Conservation (phyloP, 2,113 vertebrate species). For the Mesocricetus auratus region DNA sequence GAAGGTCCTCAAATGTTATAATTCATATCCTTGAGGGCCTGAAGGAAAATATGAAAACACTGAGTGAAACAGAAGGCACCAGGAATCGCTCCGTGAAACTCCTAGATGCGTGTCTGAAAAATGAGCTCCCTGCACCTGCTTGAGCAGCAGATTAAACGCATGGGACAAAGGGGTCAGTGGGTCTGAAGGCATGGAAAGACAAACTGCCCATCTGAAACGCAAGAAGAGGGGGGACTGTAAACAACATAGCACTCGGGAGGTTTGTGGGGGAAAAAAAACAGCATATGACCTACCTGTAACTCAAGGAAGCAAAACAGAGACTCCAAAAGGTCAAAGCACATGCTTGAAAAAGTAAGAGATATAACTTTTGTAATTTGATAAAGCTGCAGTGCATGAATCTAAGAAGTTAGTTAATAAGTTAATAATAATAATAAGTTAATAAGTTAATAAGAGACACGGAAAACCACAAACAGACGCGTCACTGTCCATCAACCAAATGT, state of each 20-base stretch:
- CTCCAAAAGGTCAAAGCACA: not conserved
- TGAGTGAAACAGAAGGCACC: not conserved
- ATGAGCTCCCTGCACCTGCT: not conserved
- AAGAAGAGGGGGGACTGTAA: not conserved
- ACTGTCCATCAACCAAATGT: not conserved
- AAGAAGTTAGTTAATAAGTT: too few species aligned
- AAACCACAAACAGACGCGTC: not conserved
- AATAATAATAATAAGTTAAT: too few species aligned
- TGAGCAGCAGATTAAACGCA: not conserved
- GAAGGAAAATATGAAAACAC: not conserved
- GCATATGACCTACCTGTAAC: not conserved
- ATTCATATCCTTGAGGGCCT: not conserved
- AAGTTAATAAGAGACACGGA: not conserved
- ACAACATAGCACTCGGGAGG: not conserved
- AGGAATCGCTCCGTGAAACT: not conserved
- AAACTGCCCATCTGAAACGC: not conserved
- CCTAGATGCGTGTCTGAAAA: not conserved
- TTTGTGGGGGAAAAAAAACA: not conserved
- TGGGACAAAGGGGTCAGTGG: not conserved
- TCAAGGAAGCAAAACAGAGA: not conserved
- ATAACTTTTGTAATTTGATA: not conserved
- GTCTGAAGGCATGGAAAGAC: not conserved
- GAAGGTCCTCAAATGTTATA: not conserved
- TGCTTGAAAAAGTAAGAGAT: not conserved
- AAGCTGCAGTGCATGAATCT: not conserved